Percentiles rank a stretch among this genome's conserved stretches.
phyloP scores from a whole-genome alignment of 2,888 invertebrate genomes.

The Pachycephus smyrnensis region DNA sequence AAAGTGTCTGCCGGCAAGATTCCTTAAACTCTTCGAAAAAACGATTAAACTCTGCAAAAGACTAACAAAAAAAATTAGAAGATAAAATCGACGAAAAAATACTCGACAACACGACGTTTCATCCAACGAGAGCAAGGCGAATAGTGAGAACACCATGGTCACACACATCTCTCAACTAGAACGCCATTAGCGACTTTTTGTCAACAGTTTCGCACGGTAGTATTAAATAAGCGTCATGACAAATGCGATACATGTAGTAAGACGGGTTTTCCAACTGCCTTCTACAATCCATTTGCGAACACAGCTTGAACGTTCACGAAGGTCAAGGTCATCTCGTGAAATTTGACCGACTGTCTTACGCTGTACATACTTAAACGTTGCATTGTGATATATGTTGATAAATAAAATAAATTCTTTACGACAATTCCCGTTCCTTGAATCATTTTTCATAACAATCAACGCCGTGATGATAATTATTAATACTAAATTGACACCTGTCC shows the following conservation, averaged over 20 bases:
- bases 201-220: neutral
- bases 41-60: neutral
- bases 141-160: neutral
- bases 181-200: neutral
- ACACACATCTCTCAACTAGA: neutral
- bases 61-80: neutral
- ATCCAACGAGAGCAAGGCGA: neutral
- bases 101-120: neutral
- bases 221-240: neutral
- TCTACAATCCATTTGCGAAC: neutral
- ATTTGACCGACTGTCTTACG: neutral
- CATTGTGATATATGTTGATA: constrained; percentile 11
- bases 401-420: neutral
- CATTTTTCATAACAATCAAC: neutral
- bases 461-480: neutral
- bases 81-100: neutral
- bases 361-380: constrained; percentile 9
- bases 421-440: neutral
- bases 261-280: neutral
- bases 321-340: neutral
- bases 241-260: neutral
- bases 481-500: neutral
- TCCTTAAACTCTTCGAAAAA: constrained; percentile 9
- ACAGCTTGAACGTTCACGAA: neutral
- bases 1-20: constrained; percentile 68